These are phyloP conservation scores for Sinonovacula constricta DNA, from an alignment of 1,140 invertebrate genomes.

Conservation along the genomic window DNA sequence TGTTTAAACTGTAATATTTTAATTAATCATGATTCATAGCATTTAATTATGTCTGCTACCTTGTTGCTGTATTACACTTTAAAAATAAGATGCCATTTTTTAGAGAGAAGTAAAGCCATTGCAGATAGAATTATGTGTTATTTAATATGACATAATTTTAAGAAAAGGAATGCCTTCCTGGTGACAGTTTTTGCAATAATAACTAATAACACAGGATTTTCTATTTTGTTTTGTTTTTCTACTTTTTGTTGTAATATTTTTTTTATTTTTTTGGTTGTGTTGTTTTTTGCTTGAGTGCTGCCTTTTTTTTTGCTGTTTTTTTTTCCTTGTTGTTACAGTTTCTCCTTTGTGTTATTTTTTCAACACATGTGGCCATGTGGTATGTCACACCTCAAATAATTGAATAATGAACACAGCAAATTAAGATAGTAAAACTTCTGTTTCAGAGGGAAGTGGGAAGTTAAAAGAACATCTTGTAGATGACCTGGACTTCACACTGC, in stretches of 20 bases:
- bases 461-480: constrained; percentile 80
- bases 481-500: constrained; percentile 79
- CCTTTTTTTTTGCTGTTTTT: neutral
- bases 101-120: too few relatives aligned
- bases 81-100: too few relatives aligned
- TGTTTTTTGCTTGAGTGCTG: neutral
- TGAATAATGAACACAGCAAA: neutral
- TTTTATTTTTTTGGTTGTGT: neutral
- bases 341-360: neutral
- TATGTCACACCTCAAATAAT: neutral
- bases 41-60: too few relatives aligned
- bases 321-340: neutral
- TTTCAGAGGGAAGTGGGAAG: constrained; percentile 64
- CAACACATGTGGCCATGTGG: neutral
- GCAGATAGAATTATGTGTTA: too few relatives aligned
- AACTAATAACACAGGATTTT: too few relatives aligned
- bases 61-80: too few relatives aligned
- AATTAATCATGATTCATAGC: too few relatives aligned
- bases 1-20: too few relatives aligned
- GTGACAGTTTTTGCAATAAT: too few relatives aligned
- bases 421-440: neutral
- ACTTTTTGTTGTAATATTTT: neutral
- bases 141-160: too few relatives aligned
- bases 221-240: too few relatives aligned
- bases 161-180: too few relatives aligned